phyloP scores from a whole-genome alignment of 2,888 invertebrate genomes.

The Thera obeliscata region DNA sequence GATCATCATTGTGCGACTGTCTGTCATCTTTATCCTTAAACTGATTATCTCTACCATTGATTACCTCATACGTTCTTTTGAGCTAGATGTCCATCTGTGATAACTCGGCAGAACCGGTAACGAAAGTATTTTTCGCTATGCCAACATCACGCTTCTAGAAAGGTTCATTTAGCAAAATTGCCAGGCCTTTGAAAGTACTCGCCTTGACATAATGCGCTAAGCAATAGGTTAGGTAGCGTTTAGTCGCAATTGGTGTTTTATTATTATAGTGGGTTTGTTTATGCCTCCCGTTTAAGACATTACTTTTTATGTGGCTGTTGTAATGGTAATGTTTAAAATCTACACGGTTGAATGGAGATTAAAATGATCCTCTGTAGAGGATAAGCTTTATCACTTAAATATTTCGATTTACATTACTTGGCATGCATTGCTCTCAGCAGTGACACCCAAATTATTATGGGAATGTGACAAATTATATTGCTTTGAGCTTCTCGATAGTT shows the following conservation, averaged over 20 bases:
- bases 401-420: too few relatives aligned
- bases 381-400: too few relatives aligned
- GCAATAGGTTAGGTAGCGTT: constrained; percentile 30
- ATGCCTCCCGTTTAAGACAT: constrained; percentile 44
- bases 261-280: constrained; percentile 53
- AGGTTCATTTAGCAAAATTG: constrained; percentile 18
- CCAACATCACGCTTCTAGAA: not conserved
- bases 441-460: not conserved
- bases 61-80: not conserved
- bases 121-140: not conserved
- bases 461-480: not conserved
- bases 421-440: not conserved
- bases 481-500: not conserved
- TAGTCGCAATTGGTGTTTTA: constrained; percentile 50
- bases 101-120: not conserved
- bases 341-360: constrained; percentile 9
- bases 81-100: not conserved
- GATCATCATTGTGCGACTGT: not conserved
- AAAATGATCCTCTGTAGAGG: not conserved
- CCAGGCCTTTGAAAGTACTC: constrained; percentile 55
- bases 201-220: constrained; percentile 63
- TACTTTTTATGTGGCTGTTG: constrained; percentile 41
- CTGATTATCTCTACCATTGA: not conserved
- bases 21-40: not conserved
- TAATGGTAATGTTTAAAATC: constrained; percentile 35